These are phyloP conservation scores for Acanthurus tractus DNA, from an alignment of 2,797 vertebrate species.

Conservation along the genomic window DNA sequence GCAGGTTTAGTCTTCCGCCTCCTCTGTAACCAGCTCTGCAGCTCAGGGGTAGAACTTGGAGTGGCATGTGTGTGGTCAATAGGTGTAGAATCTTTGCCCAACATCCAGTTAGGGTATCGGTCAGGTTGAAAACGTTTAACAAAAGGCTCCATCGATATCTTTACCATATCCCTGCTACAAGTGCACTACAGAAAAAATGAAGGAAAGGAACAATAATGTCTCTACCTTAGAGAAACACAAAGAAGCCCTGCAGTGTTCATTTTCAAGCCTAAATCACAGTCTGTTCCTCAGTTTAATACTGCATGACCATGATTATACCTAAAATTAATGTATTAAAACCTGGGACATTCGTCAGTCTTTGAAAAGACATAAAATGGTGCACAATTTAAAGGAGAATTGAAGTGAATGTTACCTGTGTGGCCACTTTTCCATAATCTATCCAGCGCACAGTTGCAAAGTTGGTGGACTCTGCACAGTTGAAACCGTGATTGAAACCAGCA, in stretches of 20 bases:
- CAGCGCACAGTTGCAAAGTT: conserved; percentile 96
- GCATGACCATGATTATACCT: not conserved
- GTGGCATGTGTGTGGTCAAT: conserved; percentile 94
- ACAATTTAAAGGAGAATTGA: not conserved
- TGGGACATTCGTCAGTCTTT: not conserved
- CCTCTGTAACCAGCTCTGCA: conserved; percentile 91
- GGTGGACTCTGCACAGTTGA: conserved; percentile 98
- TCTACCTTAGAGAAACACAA: conserved; percentile 1
- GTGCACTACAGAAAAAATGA: conserved; percentile 87
- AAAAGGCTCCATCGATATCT: conserved; percentile 98
- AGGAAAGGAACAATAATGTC: not conserved
- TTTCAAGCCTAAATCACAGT: not conserved
- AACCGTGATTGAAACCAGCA: conserved; percentile 97
- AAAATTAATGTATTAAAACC: not conserved
- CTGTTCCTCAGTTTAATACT: not conserved
- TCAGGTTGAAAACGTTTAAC: conserved; percentile 96
- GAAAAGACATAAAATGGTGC: not conserved
- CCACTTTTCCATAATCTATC: conserved; percentile 97
- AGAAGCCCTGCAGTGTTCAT: not conserved
- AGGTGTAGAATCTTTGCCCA: conserved; percentile 92
- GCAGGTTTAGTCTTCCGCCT: conserved; percentile 83
- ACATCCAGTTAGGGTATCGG: conserved; percentile 93
- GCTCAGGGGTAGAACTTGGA: conserved; percentile 91
- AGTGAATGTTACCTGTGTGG: conserved; percentile 90
- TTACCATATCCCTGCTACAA: conserved; percentile 97